Percentiles rank a stretch among this genome's conserved stretches.
Evolutionary conservation across 1,140 invertebrate genomes (phyloP).

Genomic region (Psix sp.): DNA sequence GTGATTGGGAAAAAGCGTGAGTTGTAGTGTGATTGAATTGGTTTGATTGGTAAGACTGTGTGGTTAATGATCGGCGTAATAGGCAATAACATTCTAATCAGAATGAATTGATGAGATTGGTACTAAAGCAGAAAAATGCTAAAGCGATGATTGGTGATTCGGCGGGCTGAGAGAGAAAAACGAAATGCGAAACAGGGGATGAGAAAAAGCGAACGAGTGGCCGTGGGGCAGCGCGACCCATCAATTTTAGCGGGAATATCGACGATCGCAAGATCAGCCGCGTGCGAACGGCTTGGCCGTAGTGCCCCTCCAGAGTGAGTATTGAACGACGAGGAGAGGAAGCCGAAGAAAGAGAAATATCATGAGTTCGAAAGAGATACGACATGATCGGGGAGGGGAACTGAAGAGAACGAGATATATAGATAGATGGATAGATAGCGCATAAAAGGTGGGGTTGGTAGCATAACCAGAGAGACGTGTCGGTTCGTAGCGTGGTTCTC

Average conservation of each 20-base stretch:
- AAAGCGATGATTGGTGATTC: too few species aligned
- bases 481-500: slow-evolving; percentile 59
- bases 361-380: slow-evolving; percentile 33
- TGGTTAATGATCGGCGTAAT: too few species aligned
- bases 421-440: slow-evolving; percentile 61
- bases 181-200: too few species aligned
- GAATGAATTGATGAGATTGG: too few species aligned
- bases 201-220: slow-evolving; percentile 21
- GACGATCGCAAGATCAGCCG: slow-evolving; percentile 45
- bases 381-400: slow-evolving; percentile 34
- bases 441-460: slow-evolving; percentile 62
- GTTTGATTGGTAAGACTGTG: too few species aligned
- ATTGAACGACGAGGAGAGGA: slow-evolving; percentile 70
- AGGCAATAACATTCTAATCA: too few species aligned
- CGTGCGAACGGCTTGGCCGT: slow-evolving; percentile 48
- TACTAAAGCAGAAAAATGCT: too few species aligned
- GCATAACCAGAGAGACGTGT: slow-evolving; percentile 70
- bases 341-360: slow-evolving; percentile 48
- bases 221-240: slow-evolving; percentile 24
- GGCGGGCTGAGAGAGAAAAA: too few species aligned
- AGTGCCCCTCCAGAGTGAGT: slow-evolving; percentile 63
- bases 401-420: slow-evolving; percentile 59
- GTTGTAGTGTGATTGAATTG: too few species aligned
- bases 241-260: slow-evolving; percentile 53
- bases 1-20: too few species aligned